These are phyloP conservation scores for Coregonus sp. DNA, from an alignment of 2,797 vertebrate species.

Conservation along the genomic window DNA sequence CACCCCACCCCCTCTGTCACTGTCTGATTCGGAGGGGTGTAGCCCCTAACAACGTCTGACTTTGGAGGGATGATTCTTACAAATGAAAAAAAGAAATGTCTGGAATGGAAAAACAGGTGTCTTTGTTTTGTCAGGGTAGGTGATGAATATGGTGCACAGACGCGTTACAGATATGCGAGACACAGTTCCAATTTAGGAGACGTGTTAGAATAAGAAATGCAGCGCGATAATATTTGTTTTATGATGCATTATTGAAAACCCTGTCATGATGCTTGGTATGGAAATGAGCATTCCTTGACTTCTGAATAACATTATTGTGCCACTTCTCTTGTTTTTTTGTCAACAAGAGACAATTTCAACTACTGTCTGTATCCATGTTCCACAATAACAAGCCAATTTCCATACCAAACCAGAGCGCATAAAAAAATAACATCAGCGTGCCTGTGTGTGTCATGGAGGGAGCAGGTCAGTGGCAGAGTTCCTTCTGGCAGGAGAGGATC, in stretches of 20 bases:
- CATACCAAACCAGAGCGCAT: constrained; percentile 13
- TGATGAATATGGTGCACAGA: constrained; percentile 5
- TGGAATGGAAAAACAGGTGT: constrained; percentile 29
- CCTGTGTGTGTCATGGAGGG: constrained; percentile 11
- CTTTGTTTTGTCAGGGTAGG: constrained; percentile 23
- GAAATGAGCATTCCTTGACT: constrained; percentile 41
- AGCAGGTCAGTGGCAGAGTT: neutral
- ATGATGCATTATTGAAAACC: constrained; percentile 58
- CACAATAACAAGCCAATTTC: constrained; percentile 38
- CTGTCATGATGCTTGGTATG: constrained; percentile 35
- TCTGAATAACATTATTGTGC: neutral
- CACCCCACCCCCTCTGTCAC: neutral
- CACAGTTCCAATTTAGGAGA: neutral
- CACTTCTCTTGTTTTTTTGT: neutral
- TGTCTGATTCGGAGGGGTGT: neutral
- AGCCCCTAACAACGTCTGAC: constrained; percentile 14
- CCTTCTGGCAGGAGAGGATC: constrained; percentile 24
- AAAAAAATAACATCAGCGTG: neutral
- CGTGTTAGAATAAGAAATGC: constrained; percentile 42
- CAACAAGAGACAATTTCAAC: neutral
- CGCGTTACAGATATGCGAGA: constrained; percentile 29
- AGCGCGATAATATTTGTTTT: constrained; percentile 39
- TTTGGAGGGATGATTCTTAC: constrained; percentile 14
- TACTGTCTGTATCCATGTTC: constrained; percentile 1
- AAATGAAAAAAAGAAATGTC: constrained; percentile 19